Percentiles rank a stretch among this genome's conserved stretches.
phyloP scores from a whole-genome alignment of 2,888 invertebrate genomes.

The Euplexia lucipara region DNA sequence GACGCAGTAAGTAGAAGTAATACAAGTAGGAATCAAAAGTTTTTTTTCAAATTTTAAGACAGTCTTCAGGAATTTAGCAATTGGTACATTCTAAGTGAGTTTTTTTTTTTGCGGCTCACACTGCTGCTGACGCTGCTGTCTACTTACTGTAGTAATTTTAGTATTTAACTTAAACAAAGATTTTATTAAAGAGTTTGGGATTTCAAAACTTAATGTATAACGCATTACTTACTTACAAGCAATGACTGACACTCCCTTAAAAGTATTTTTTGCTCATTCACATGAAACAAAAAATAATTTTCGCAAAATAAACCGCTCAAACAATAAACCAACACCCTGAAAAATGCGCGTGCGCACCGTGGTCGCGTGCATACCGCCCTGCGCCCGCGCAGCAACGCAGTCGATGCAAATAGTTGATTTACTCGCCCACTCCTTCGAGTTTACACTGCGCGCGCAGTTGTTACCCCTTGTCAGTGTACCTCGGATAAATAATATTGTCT shows the following conservation, averaged over 20 bases:
- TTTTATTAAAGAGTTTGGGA: background rate
- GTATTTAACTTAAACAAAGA: background rate
- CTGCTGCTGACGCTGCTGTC: too few species aligned
- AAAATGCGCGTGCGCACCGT: slow-evolving; percentile 28
- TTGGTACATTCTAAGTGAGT: background rate
- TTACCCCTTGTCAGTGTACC: slow-evolving; percentile 73
- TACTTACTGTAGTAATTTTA: background rate
- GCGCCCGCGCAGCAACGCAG: slow-evolving; percentile 58
- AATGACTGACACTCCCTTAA: rapidly evolving
- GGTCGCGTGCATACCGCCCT: slow-evolving; percentile 57
- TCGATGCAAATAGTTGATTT: slow-evolving; percentile 88
- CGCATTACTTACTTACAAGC: background rate
- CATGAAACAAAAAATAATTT: too few species aligned
- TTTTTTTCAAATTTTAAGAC: background rate
- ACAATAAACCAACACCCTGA: slow-evolving; percentile 51
- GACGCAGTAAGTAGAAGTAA: background rate
- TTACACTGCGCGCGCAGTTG: slow-evolving; percentile 74
- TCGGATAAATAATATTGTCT: slow-evolving; percentile 84
- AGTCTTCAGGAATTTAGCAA: background rate
- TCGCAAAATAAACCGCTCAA: too few species aligned
- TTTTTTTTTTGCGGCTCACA: background rate
- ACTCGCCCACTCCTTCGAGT: slow-evolving; percentile 75
- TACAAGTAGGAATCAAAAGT: background rate
- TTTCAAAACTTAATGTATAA: background rate
- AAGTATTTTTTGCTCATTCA: background rate